Conservation (phyloP, 2,113 vertebrate species). For the Clupea harengus region DNA sequence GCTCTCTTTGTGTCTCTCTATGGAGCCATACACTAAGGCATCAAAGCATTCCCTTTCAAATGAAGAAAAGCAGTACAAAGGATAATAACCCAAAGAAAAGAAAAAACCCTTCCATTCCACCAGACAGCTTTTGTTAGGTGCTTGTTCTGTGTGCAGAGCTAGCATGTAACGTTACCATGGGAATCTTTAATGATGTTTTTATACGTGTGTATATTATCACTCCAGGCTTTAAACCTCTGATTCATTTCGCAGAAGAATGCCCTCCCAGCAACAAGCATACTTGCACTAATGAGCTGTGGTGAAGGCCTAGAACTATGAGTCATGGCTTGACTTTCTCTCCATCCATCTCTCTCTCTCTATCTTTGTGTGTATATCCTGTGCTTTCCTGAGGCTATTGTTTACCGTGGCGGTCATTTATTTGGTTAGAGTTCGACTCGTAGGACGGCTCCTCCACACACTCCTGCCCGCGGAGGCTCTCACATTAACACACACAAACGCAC, state of each 20-base stretch:
- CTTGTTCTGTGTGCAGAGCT: neutral
- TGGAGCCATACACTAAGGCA: neutral
- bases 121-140: neutral
- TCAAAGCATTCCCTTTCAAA: neutral
- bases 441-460: neutral
- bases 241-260: neutral
- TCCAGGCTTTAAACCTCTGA: neutral
- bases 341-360: neutral
- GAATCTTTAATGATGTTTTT: slow-evolving; percentile 13
- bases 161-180: neutral
- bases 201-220: neutral
- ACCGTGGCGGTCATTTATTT: slow-evolving; percentile 1
- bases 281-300: neutral
- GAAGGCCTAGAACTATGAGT: neutral
- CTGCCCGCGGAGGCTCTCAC: neutral
- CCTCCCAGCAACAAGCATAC: neutral
- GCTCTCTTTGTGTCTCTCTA: neutral
- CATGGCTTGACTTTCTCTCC: neutral
- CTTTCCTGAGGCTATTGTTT: slow-evolving; percentile 2
- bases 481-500: neutral
- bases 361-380: neutral
- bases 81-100: neutral
- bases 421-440: neutral
- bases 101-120: neutral
- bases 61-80: neutral